A percentile compares a stretch with the other conserved stretches of the same genome.
These are phyloP conservation scores for Dinoponera quadriceps DNA, from an alignment of 1,140 invertebrate genomes.

Conservation along the genomic window DNA sequence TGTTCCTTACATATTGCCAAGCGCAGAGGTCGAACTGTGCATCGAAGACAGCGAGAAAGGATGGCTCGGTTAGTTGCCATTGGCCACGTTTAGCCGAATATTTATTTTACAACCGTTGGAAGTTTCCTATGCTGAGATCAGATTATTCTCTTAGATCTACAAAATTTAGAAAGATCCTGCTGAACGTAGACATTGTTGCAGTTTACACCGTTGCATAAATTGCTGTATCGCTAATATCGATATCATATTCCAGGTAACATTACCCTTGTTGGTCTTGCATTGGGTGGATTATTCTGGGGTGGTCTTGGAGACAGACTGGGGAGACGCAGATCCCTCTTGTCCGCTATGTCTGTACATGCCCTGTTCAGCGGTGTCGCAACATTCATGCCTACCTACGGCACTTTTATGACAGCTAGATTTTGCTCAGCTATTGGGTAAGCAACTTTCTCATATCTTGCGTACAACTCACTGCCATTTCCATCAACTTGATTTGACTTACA, in stretches of 20 bases:
- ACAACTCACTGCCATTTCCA: not conserved
- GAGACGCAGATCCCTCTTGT: slow-evolving; percentile 88
- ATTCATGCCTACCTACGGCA: slow-evolving; percentile 92
- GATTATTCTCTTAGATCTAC: too few relatives aligned
- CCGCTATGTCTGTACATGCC: slow-evolving; percentile 90
- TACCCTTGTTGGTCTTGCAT: slow-evolving; percentile 89
- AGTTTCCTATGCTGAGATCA: too few relatives aligned
- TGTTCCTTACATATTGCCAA: slow-evolving; percentile 91
- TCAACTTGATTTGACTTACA: not conserved
- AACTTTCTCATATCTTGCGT: slow-evolving; percentile 48
- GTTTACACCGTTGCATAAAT: not conserved
- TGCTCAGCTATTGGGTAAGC: slow-evolving; percentile 89
- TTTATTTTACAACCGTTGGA: too few relatives aligned
- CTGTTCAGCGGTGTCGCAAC: slow-evolving; percentile 91
- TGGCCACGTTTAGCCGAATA: too few relatives aligned
- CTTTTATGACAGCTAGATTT: slow-evolving; percentile 91
- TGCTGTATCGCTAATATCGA: not conserved
- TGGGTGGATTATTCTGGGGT: slow-evolving; percentile 92
- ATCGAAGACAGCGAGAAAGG: slow-evolving; percentile 91
- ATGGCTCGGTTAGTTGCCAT: slow-evolving; percentile 89
- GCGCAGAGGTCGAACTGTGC: slow-evolving; percentile 92
- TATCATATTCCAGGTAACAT: slow-evolving; percentile 86
- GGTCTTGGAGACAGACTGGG: slow-evolving; percentile 90
- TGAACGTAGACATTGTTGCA: too few relatives aligned
- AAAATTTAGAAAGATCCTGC: too few relatives aligned